Base-by-base conservation (phyloP, 2,888 invertebrate genomes). In the Scelioninae gen. 2 region DNA sequence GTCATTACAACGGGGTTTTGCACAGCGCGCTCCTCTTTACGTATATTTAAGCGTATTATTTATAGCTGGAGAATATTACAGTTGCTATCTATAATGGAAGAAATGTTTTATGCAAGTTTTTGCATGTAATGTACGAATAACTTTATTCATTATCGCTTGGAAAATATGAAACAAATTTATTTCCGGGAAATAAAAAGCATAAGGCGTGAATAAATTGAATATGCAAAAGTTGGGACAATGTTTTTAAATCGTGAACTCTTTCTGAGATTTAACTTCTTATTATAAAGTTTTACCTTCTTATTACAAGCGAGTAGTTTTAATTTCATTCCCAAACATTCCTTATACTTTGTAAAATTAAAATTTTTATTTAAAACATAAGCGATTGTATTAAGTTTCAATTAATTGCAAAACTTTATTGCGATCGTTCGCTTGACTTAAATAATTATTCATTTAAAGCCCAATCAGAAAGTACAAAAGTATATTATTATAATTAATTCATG, bases 151-250 rank as follows among this genome's bases (percentile, higher is more conserved):
- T 6, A 11, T n/a, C 6, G 2, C 10, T 9, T 46, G 9, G 13
- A 11, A 18, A 22, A 31, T 43, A n/a, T 16, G 4, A 60, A 19
- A 50, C 28, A 43, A 41, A 70, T 48, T 35, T 11, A 67, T 41
- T 57, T 64, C n/a, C n/a, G n/a, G n/a, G n/a, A n/a, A 50, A 64
- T 71, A 58, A 58, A 50, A 45, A 57, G 50, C 25, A 18, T 18
- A 48, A 46, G 13, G 13, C 28, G 46, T 13, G 45, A 50, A 70
- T 57, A 52, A 64, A 63, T 70, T 48, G 53, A 57, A 63, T 43
- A 64, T 57, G 63, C 50, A 50, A 58, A 70, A 70, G 63, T 64
- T 70, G 13, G 13, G 37, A 70, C 50, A 52, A 48, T 70, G 43
- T 64, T 70, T 46, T 57, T 63, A 63, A 41, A 45, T 16, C n/a